phyloP scores from a whole-genome alignment of 1,140 invertebrate species.

The Reticulitermes speratus region DNA sequence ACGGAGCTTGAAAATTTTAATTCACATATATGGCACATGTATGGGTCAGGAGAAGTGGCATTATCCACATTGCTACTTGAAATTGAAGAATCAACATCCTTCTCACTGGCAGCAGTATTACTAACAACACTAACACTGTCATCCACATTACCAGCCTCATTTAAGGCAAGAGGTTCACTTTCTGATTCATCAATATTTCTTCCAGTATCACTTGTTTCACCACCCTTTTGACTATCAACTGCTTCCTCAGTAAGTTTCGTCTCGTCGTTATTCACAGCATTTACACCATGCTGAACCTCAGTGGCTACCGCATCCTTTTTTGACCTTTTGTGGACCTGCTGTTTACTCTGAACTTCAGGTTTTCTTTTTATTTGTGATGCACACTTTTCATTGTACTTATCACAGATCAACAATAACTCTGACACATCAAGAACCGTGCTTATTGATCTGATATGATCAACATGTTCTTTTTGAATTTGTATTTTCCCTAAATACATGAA shows the following conservation, averaged over 20 bases:
- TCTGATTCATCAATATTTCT: neutral
- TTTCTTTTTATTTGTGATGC: neutral
- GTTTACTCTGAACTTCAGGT: neutral
- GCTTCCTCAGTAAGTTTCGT: neutral
- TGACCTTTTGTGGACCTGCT: neutral
- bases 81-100: neutral
- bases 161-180: neutral
- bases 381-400: conserved; percentile 28
- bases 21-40: conserved; percentile 43
- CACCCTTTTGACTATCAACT: neutral
- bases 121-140: neutral
- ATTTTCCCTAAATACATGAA: conserved; percentile 47
- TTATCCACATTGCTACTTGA: neutral
- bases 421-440: conserved; percentile 33
- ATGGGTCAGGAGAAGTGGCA: conserved; percentile 43
- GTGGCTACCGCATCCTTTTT: neutral
- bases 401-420: conserved; percentile 29
- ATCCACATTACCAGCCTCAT: neutral
- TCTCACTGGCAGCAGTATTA: neutral
- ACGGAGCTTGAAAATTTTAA: conserved; percentile 30
- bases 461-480: conserved; percentile 36
- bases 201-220: neutral
- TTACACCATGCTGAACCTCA: neutral
- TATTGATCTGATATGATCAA: conserved; percentile 44
- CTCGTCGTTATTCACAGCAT: neutral